Base-by-base conservation (phyloP, 2,797 vertebrate genomes). In the Carduelis carduelis region DNA sequence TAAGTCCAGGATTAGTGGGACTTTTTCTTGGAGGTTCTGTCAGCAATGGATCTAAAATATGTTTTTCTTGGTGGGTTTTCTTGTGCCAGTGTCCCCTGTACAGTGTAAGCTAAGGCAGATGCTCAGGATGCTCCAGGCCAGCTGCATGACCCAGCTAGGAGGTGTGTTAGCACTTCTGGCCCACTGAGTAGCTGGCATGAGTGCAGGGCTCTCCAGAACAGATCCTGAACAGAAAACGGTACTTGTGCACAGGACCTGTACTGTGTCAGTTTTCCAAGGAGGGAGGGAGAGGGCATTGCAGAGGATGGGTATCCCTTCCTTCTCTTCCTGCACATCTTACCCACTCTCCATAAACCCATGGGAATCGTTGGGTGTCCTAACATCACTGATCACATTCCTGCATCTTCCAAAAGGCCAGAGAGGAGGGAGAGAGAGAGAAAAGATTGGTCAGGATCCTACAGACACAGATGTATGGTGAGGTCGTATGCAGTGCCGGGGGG, bases 401-500 rank as follows among this genome's bases (percentile, higher is more conserved):
- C 24, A 8, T 68, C 53, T 53, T 68, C 13, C 20, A 44, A 41
- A 59, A 53, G 35, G 27, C 76, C 32, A 71, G 37, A 61, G 14
- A 66, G 21, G 27, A 43, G 24, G 37, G 37, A 43, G 32, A 37
- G 41, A 37, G 41, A 43, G 20, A 41, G 56, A 41, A 94, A 46
- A 43, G 61, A 75, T 81, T 88, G 57, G 43, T 39, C 61, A 26
- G 49, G 68, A 71, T 83, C 57, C 53, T 49, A 35, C 8, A 85
- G 97, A 92, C 83, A 86, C 50, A 93, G 96, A 97, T 85, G 16
- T 64, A 86, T 89, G 59, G 85, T 46, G 21, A 77, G 91, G 66
- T 79, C 0, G 0, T 79, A 56, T 27, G 32, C 19, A n/a, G 75
- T 3, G 4, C 95, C 17, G 12, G 79, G 92, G 97, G 71, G 34